Conservation (phyloP, 2,797 vertebrate species). For the Sorex maritimensis region DNA sequence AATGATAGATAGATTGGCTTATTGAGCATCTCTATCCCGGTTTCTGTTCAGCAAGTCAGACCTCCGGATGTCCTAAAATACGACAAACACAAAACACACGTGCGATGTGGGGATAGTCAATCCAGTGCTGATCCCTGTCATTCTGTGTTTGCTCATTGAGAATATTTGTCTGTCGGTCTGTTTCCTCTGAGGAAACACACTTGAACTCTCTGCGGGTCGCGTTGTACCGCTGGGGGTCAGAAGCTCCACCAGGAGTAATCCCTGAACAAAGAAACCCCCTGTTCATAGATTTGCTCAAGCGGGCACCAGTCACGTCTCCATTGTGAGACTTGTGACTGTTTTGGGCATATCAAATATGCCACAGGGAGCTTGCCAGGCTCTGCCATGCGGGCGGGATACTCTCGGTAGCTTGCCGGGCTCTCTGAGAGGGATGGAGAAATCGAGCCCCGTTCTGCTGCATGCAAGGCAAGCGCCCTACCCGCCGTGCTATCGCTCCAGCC, state of each 20-base stretch:
- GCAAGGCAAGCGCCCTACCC: too few relatives aligned
- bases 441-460: too few relatives aligned
- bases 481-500: too few relatives aligned
- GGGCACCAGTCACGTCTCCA: too few relatives aligned
- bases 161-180: constrained; percentile 56
- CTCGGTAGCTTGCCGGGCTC: too few relatives aligned
- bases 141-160: neutral
- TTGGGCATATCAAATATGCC: too few relatives aligned
- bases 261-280: neutral
- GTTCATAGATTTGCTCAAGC: too few relatives aligned
- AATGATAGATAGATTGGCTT: constrained; percentile 19
- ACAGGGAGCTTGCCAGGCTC: too few relatives aligned
- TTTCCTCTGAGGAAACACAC: constrained; percentile 33
- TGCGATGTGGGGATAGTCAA: constrained; percentile 62
- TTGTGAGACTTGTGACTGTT: too few relatives aligned
- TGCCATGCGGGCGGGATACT: too few relatives aligned
- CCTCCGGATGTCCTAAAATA: constrained; percentile 68
- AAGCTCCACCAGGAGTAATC: neutral
- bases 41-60: neutral
- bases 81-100: neutral
- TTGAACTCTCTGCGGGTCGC: neutral
- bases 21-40: neutral
- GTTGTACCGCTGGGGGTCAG: neutral
- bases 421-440: too few relatives aligned
- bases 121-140: constrained; percentile 20